phyloP scores from a whole-genome alignment of 2,888 invertebrate species.

The Machimus rusticus region DNA sequence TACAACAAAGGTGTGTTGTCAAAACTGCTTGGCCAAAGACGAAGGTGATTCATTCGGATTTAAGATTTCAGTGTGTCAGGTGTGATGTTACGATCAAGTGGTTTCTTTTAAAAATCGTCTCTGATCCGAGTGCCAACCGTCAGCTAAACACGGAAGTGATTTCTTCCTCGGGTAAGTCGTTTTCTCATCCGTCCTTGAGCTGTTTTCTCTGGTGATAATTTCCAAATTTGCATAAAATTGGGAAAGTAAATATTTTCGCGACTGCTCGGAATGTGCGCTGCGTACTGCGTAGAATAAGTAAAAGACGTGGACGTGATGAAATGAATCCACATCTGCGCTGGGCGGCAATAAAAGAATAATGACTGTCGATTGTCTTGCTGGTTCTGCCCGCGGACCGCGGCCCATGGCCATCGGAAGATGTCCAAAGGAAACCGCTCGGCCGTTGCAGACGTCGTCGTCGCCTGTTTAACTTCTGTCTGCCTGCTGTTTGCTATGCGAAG shows the following conservation, averaged over 20 bases:
- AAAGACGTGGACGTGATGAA: not conserved
- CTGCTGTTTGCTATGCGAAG: not conserved
- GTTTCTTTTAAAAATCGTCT: not conserved
- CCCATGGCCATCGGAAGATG: not conserved
- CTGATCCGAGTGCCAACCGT: not conserved
- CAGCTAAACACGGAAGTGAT: not conserved
- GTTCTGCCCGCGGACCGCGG: not conserved
- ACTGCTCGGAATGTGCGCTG: not conserved
- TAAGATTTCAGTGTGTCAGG: not conserved
- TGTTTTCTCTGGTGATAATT: not conserved
- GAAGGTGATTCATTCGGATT: not conserved
- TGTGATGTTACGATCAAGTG: not conserved
- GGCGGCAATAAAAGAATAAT: not conserved
- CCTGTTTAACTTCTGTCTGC: not conserved
- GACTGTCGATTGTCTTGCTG: not conserved
- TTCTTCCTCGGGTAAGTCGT: not conserved
- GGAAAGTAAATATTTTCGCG: not conserved
- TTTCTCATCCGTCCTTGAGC: not conserved
- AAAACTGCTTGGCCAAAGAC: not conserved
- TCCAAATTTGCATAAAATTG: not conserved
- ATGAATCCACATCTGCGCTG: not conserved
- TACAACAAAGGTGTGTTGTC: not conserved
- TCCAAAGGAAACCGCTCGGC: not conserved
- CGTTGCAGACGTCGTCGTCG: not conserved
- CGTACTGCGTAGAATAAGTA: not conserved